Conservation (phyloP, 2,888 invertebrate genomes). For the Mesorhabditis spiculigera region DNA sequence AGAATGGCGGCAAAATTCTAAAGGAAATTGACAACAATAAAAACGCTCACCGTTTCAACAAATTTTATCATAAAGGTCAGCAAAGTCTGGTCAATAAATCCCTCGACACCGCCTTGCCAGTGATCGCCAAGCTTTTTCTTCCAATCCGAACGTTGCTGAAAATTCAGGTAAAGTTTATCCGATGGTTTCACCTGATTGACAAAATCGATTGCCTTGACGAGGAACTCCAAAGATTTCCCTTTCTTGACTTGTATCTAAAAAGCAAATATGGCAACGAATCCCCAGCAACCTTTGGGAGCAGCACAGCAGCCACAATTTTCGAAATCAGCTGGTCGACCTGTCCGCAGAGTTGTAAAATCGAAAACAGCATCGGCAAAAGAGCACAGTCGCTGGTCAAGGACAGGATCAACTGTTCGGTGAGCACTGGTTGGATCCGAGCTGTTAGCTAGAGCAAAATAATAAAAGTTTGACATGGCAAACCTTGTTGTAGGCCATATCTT, state of each 20-base stretch:
- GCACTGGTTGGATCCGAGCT: background rate
- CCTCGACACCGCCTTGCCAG: slow-evolving; percentile 21
- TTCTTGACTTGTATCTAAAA: too few relatives aligned
- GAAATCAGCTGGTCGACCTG: slow-evolving; percentile 24
- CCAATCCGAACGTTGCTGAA: slow-evolving; percentile 34
- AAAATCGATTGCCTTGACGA: too few relatives aligned
- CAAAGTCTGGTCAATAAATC: slow-evolving; percentile 47
- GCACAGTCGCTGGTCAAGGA: slow-evolving; percentile 18
- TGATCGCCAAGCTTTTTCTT: slow-evolving; percentile 20
- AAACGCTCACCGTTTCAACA: slow-evolving; percentile 40
- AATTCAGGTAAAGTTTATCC: slow-evolving; percentile 3
- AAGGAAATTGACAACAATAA: slow-evolving; percentile 16
- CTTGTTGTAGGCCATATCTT: slow-evolving; percentile 11
- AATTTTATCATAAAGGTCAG: slow-evolving; percentile 41
- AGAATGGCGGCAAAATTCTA: slow-evolving; percentile 15
- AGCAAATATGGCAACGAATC: too few relatives aligned
- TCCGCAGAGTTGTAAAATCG: slow-evolving; percentile 23
- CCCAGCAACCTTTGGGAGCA: slow-evolving; percentile 17
- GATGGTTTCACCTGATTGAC: background rate
- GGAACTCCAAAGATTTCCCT: too few relatives aligned
- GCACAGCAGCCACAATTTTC: slow-evolving; percentile 22
- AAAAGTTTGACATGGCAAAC: slow-evolving; percentile 8
- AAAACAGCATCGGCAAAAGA: slow-evolving; percentile 26
- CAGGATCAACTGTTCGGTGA: background rate
- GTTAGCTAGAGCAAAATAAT: background rate